Conservation (phyloP, 2,797 vertebrate species). For the Alca torda region DNA sequence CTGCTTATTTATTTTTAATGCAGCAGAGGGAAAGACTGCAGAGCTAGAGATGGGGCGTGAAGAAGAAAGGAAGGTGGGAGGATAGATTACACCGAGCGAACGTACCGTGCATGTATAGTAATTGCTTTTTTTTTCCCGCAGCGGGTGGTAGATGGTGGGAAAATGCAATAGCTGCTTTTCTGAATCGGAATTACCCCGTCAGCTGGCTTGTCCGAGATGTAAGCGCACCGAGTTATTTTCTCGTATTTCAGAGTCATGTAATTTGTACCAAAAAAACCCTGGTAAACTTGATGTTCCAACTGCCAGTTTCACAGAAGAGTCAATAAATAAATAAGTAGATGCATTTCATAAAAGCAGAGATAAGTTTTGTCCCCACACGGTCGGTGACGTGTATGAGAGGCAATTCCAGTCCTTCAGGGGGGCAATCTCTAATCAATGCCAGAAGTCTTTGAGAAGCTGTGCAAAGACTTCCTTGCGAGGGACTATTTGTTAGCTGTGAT, state of each 20-base stretch:
- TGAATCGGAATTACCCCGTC: conserved; percentile 79
- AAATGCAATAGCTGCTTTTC: conserved; percentile 84
- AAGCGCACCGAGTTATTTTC: conserved; percentile 40
- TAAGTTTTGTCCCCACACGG: fast-evolving
- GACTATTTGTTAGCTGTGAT: neutral
- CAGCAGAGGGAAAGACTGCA: neutral
- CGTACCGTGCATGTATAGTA: fast-evolving
- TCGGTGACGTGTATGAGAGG: neutral
- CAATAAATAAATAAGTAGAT: neutral
- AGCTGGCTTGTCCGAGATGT: conserved; percentile 95
- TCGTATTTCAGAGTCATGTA: neutral
- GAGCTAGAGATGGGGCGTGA: neutral
- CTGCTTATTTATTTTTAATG: neutral
- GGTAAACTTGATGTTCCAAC: too few species aligned
- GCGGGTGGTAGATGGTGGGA: conserved; percentile 87
- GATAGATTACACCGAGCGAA: neutral
- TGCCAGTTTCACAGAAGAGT: neutral
- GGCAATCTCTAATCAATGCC: neutral
- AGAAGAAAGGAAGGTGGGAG: neutral
- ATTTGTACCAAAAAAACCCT: neutral
- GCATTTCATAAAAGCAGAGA: neutral
- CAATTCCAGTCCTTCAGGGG: neutral
- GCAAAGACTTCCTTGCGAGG: neutral
- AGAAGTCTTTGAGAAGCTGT: neutral
- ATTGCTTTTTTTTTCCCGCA: conserved; percentile 14